Percentiles rank a stretch among this genome's conserved stretches.
phyloP scores from a whole-genome alignment of 1,140 invertebrate species.

The Neodiprion pinetum region DNA sequence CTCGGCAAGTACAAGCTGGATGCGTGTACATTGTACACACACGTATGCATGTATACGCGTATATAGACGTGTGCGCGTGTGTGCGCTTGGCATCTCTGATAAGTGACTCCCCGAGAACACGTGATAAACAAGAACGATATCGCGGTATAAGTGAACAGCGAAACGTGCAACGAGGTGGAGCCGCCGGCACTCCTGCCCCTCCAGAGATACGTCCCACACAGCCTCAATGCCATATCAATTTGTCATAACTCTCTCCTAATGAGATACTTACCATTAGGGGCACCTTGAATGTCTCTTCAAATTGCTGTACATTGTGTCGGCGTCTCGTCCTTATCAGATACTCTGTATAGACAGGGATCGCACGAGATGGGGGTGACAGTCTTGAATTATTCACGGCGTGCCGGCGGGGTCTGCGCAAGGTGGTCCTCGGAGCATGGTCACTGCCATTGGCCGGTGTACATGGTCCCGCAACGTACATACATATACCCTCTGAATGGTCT shows the following conservation, averaged over 20 bases:
- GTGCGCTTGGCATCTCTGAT: no score
- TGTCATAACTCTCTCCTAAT: slow-evolving; percentile 45
- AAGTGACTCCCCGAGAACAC: no score
- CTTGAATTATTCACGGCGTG: slow-evolving; percentile 43
- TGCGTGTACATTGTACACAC: background rate
- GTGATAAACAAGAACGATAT: no score
- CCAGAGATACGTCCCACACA: background rate
- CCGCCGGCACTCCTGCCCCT: background rate
- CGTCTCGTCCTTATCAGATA: background rate
- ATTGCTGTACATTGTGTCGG: slow-evolving; percentile 41
- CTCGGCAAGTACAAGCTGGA: background rate
- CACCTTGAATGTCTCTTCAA: slow-evolving; percentile 29
- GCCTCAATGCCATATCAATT: slow-evolving; percentile 35
- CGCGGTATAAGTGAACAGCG: background rate
- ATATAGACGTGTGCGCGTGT: no score
- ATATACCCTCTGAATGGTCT: slow-evolving; percentile 49
- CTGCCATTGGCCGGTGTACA: slow-evolving; percentile 12
- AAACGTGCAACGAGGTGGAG: background rate
- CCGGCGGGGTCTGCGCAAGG: background rate
- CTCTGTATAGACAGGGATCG: slow-evolving; percentile 17
- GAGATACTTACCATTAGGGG: slow-evolving; percentile 48
- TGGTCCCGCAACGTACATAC: slow-evolving; percentile 46
- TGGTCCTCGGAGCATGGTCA: slow-evolving; percentile 21
- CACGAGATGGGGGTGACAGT: slow-evolving; percentile 10
- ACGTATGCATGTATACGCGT: background rate